These are phyloP conservation scores for Drosophila mojavensis DNA, from an alignment of 1,140 invertebrate genomes.

Conservation along the genomic window DNA sequence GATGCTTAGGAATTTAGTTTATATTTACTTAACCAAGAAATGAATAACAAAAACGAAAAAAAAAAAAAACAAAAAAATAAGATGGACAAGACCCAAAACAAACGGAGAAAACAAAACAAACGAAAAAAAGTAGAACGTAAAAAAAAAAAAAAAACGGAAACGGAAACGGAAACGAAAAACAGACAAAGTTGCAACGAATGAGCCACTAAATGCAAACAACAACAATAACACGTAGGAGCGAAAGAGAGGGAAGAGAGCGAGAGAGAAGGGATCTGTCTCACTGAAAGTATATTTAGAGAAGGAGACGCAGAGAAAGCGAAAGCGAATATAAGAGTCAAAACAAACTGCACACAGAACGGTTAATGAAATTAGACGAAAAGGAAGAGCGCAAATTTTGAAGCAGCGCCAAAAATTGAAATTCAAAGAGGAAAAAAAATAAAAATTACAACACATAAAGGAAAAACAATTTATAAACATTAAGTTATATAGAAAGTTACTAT, in stretches of 20 bases:
- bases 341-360: not conserved
- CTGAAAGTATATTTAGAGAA: not conserved
- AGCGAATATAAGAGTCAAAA: conserved; percentile 16
- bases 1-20: conserved; percentile 31
- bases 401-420: conserved; percentile 14
- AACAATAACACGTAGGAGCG: conserved; percentile 16
- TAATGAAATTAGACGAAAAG: not conserved
- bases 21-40: conserved; percentile 60
- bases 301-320: conserved; percentile 4
- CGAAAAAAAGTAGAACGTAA: conserved; percentile 18
- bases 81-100: conserved; percentile 18
- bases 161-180: conserved; percentile 49
- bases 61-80: conserved; percentile 19
- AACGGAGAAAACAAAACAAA: conserved; percentile 27
- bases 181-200: conserved; percentile 59
- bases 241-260: conserved; percentile 12
- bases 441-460: not conserved
- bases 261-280: not conserved
- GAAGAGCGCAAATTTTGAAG: conserved; percentile 18
- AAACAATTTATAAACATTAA: conserved; percentile 12
- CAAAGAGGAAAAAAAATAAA: not conserved
- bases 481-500: conserved; percentile 16
- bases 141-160: conserved; percentile 38
- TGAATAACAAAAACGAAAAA: conserved; percentile 33
- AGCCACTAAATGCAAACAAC: conserved; percentile 40